Percentiles rank a stretch among this genome's conserved stretches.
These are phyloP conservation scores for Pionites leucogaster DNA, from an alignment of 2,113 vertebrate species.

Conservation along the genomic window DNA sequence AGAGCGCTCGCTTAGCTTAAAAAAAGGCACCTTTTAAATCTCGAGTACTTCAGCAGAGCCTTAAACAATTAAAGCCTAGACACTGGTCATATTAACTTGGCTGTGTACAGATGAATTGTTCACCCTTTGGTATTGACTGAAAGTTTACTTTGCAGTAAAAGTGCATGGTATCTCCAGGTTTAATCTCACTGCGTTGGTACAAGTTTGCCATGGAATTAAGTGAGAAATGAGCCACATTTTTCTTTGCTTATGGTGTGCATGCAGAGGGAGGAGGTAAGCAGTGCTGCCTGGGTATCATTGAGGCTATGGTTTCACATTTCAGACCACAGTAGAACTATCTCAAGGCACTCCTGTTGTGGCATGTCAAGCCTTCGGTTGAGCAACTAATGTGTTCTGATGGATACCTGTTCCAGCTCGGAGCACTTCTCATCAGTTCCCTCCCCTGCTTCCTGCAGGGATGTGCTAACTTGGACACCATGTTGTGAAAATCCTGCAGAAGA, in stretches of 20 bases:
- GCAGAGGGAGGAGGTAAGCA: not conserved
- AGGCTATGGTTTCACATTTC: rapidly evolving
- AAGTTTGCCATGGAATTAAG: not conserved
- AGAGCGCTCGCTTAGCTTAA: not conserved
- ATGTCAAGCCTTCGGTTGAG: not conserved
- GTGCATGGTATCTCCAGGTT: not conserved
- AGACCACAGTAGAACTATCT: rapidly evolving
- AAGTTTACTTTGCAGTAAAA: not conserved
- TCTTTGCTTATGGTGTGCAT: rapidly evolving
- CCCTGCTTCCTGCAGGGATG: not conserved
- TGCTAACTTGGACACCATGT: rapidly evolving
- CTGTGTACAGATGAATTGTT: not conserved
- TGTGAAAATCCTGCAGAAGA: not conserved
- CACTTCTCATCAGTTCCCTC: not conserved
- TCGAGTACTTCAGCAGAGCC: not conserved
- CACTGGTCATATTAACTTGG: not conserved
- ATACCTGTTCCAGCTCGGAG: not conserved
- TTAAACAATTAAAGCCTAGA: not conserved
- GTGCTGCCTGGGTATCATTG: rapidly evolving
- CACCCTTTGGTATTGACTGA: rapidly evolving
- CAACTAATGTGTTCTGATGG: not conserved
- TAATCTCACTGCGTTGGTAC: rapidly evolving
- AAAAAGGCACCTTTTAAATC: not conserved
- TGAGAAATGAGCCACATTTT: rapidly evolving
- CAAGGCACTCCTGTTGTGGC: not conserved